Evolutionary conservation across 2,113 vertebrate species (phyloP).

Genomic region (Sialia sialis): DNA sequence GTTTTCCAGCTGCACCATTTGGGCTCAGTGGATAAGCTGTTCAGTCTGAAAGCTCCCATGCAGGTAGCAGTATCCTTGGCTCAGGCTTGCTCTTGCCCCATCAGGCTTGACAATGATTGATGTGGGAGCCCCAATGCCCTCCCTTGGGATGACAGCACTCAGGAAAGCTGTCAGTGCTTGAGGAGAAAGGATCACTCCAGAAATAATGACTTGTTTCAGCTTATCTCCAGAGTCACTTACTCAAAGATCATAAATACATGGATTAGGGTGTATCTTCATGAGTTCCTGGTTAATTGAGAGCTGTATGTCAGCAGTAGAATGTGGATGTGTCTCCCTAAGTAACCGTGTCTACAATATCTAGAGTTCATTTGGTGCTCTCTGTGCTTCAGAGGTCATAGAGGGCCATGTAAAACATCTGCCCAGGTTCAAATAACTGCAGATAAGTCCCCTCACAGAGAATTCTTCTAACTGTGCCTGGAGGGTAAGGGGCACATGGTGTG

Average conservation of each 20-base stretch:
- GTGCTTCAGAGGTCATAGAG: neutral
- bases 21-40: neutral
- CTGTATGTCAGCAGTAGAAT: neutral
- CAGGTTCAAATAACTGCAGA: neutral
- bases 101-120: neutral
- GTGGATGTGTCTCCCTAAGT: neutral
- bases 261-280: neutral
- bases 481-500: neutral
- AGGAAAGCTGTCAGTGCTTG: neutral
- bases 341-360: neutral
- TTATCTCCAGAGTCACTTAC: neutral
- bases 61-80: neutral
- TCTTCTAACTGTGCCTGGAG: neutral
- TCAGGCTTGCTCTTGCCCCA: neutral
- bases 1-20: neutral
- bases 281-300: neutral
- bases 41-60: neutral
- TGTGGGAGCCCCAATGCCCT: neutral
- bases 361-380: neutral
- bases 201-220: neutral
- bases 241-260: neutral
- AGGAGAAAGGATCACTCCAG: neutral
- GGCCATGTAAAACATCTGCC: neutral
- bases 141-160: neutral
- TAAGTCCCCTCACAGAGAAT: neutral